Conservation (phyloP, 1,140 invertebrate genomes). For the Drosophila kikkawai region DNA sequence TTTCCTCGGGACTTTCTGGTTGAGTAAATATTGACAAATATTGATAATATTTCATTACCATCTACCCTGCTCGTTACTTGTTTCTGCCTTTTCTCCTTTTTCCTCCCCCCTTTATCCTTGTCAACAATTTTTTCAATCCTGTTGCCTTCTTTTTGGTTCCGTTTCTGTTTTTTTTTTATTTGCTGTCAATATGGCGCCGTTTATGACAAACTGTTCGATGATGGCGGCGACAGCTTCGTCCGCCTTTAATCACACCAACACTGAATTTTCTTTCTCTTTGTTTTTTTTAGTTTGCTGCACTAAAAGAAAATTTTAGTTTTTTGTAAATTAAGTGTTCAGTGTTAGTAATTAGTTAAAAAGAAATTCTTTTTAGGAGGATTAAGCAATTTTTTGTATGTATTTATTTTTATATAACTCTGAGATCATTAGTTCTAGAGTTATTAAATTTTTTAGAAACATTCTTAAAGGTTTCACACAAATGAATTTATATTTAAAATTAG, state of each 20-base stretch:
- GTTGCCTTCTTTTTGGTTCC: constrained; percentile 8
- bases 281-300: constrained; percentile 1
- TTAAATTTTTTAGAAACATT: too few species aligned
- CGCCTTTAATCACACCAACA: constrained; percentile 57
- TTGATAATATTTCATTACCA: constrained; percentile 51
- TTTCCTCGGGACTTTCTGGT: constrained; percentile 18
- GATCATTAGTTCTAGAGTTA: too few species aligned
- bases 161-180: constrained; percentile 28
- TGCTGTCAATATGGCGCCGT: constrained; percentile 74
- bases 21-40: constrained; percentile 42
- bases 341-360: background rate
- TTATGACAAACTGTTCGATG: constrained; percentile 72
- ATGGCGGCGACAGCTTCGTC: constrained; percentile 55
- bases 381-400: too few species aligned
- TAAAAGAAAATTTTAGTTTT: background rate
- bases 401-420: too few species aligned
- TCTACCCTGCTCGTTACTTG: constrained; percentile 5
- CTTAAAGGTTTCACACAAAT: too few species aligned
- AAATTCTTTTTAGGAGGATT: background rate
- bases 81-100: background rate
- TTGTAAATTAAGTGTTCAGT: too few species aligned
- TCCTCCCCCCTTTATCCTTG: background rate
- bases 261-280: background rate
- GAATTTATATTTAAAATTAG: too few species aligned
- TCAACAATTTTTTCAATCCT: constrained; percentile 11